Conservation (phyloP, 2,888 invertebrate genomes). For the Archips xylosteana region DNA sequence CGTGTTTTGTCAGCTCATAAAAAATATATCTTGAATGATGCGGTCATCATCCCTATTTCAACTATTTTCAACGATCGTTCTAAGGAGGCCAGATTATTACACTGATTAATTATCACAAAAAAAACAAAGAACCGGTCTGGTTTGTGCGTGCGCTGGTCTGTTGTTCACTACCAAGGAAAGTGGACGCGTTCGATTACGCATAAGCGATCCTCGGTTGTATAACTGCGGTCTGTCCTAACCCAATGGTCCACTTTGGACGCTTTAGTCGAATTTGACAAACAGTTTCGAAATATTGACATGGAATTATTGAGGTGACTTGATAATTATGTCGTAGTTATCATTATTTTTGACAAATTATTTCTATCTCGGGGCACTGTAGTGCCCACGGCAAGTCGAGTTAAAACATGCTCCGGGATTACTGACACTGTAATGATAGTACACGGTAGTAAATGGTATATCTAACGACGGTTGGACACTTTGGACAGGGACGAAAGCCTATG, state of each 20-base stretch:
- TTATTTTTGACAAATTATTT: no score
- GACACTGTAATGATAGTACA: no score
- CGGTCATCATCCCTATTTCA: no score
- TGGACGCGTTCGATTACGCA: constrained; percentile 41
- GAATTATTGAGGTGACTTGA: background rate
- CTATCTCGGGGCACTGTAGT: no score
- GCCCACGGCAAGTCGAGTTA: no score
- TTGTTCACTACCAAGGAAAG: constrained; percentile 41
- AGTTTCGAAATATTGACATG: background rate
- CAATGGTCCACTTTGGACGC: constrained; percentile 50
- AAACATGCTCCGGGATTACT: no score
- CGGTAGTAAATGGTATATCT: no score
- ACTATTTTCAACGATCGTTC: background rate
- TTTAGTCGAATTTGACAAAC: constrained; percentile 41
- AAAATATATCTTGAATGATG: no score
- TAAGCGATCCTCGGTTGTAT: constrained; percentile 39
- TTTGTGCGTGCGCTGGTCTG: constrained; percentile 1
- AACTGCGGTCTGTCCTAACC: constrained; percentile 44
- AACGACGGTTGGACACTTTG: no score
- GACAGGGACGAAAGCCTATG: no score
- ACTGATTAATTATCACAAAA: constrained; percentile 11
- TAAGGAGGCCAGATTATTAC: constrained; percentile 1
- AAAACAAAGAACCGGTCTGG: constrained; percentile 15
- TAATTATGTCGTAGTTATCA: background rate
- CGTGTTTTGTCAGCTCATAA: no score